A percentile compares a stretch with the other conserved stretches of the same genome.
Evolutionary conservation across 2,113 vertebrate genomes (phyloP).

Genomic region (Gopherus flavomarginatus): DNA sequence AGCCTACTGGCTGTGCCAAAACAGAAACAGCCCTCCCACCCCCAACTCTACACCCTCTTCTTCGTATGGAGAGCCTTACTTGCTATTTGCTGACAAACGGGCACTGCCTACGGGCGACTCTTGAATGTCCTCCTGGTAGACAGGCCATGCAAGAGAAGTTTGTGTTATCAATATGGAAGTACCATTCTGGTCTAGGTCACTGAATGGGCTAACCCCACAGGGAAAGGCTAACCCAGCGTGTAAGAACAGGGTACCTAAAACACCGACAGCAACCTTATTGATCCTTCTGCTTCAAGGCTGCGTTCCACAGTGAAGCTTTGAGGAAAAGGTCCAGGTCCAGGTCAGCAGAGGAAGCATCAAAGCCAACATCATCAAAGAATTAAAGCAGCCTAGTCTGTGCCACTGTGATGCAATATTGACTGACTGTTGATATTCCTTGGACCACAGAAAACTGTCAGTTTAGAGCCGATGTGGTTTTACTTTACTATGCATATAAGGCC

Average conservation of each 20-base stretch:
- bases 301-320: background rate
- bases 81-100: background rate
- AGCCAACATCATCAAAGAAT: background rate
- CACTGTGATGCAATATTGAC: too few species aligned
- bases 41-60: background rate
- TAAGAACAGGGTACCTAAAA: background rate
- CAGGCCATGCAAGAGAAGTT: background rate
- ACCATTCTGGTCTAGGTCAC: background rate
- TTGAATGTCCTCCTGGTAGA: fast-evolving
- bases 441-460: constrained; percentile 42
- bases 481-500: constrained; percentile 36
- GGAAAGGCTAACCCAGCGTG: background rate
- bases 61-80: fast-evolving
- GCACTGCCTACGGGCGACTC: fast-evolving
- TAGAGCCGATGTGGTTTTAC: background rate
- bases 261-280: background rate
- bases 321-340: background rate
- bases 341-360: background rate
- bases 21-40: background rate
- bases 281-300: fast-evolving
- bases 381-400: background rate
- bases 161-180: fast-evolving
- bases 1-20: background rate
- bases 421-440: background rate
- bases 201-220: fast-evolving